Evolutionary conservation across 35 echinoderm and acorn worm species (phyloP), one percentile per base, ranked within the genome.

Genomic region (Diadema setosum): DNA sequence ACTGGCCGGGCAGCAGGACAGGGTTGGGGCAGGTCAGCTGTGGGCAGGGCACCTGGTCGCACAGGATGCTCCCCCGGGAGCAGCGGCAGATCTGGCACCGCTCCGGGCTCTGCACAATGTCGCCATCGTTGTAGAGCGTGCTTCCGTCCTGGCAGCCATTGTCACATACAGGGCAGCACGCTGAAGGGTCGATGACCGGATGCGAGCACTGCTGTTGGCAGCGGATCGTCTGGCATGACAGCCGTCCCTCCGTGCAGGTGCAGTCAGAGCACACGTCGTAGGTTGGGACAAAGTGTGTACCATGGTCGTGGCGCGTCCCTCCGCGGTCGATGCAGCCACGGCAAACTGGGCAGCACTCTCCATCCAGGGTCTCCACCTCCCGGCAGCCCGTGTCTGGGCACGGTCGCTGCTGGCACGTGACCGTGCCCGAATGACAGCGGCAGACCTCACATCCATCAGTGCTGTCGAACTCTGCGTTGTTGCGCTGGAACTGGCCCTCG

Each of bases 261-360:
- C 96, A 99, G 16, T 92, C 90, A 20, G 94, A 65, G 63, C 96
- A 99, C 2, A 67, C 80, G 31, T 93, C 91, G 70, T 75, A 76
- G 1, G 33, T 34, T 0, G 91, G 96, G 24, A 65, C 92, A 85
- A 90, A 99, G 0, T 25, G 55, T 11, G 78, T 58, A 3, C 75
- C 82, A 36, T 99, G 82, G 3, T 61, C 64, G 43, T 99, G 82
- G 23, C 75, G 85, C 33, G 55, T 80, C 32, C 96, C 96, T 39
- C 81, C 45, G 5, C 87, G 64, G 80, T 99, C 96, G 15, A 86
- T 43, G 25, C 96, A 99, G 46, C 90, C 96, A 78, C 65, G 91
- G 42, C 92, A 99, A 16, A 88, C 87, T 55, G 96, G 89, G 63
- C 96, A 99, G 34, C 96, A 99, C 41, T 87, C 69, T 64, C 96